phyloP scores from a whole-genome alignment of 2,113 vertebrate species.

The Tenrec ecaudatus region DNA sequence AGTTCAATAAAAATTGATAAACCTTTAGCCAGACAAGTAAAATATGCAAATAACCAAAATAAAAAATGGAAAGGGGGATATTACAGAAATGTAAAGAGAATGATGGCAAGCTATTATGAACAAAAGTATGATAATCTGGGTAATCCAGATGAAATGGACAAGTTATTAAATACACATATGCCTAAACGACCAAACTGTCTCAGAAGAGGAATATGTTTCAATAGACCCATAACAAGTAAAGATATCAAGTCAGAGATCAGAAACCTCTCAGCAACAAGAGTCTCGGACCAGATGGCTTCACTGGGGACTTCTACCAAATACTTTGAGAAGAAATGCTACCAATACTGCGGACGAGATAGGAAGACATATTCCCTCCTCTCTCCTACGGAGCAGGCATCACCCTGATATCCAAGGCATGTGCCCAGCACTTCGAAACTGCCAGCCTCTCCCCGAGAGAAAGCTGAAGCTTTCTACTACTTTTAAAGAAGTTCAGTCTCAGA shows the following conservation, averaged over 20 bases:
- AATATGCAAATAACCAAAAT: background rate
- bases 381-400: background rate
- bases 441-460: too few species aligned
- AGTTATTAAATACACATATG: background rate
- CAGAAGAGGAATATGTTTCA: background rate
- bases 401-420: background rate
- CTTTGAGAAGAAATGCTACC: background rate
- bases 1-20: background rate
- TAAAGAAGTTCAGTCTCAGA: too few species aligned
- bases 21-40: background rate
- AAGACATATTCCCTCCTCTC: background rate
- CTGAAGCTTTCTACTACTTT: too few species aligned
- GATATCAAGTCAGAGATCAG: background rate
- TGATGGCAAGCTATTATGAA: background rate
- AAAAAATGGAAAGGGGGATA: background rate
- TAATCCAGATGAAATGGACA: background rate
- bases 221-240: background rate
- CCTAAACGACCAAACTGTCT: background rate
- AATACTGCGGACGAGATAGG: background rate
- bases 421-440: too few species aligned
- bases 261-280: background rate
- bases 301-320: background rate
- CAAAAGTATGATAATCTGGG: background rate
- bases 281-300: background rate
- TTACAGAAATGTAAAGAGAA: background rate